phyloP scores from a whole-genome alignment of 2,888 invertebrate species.

The Ectemnius lituratus region DNA sequence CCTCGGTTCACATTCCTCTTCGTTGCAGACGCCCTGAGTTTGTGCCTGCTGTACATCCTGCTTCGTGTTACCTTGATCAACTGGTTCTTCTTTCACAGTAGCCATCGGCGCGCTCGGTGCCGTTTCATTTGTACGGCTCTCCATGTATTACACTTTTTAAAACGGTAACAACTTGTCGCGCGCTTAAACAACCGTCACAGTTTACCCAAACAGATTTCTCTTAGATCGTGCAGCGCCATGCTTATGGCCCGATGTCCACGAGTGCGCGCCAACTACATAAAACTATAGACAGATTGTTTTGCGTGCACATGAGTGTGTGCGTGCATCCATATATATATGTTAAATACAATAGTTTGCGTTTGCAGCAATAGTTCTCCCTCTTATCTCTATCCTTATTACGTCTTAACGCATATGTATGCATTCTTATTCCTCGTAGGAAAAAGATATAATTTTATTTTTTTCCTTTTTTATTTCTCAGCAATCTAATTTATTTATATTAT shows the following conservation, averaged over 20 bases:
- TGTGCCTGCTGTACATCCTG: slow-evolving; percentile 65
- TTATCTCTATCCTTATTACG: too few relatives aligned
- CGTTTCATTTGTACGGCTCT: slow-evolving; percentile 60
- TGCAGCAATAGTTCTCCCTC: too few relatives aligned
- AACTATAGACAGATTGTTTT: too few relatives aligned
- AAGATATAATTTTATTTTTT: too few relatives aligned
- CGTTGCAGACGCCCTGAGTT: slow-evolving; percentile 59
- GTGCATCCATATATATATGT: too few relatives aligned
- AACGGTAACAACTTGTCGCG: not conserved
- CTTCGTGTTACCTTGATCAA: slow-evolving; percentile 62
- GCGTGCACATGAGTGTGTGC: too few relatives aligned
- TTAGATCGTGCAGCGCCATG: slow-evolving; percentile 45
- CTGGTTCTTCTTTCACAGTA: slow-evolving; percentile 70
- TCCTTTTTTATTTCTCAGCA: too few relatives aligned
- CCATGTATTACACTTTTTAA: slow-evolving; percentile 51
- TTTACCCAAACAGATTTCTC: slow-evolving; percentile 39
- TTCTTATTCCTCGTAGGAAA: too few relatives aligned
- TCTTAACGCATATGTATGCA: too few relatives aligned
- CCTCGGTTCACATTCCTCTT: slow-evolving; percentile 68
- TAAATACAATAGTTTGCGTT: too few relatives aligned
- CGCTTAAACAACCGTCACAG: slow-evolving; percentile 33
- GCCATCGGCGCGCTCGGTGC: slow-evolving; percentile 59
- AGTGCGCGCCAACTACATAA: too few relatives aligned
- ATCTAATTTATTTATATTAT: too few relatives aligned
- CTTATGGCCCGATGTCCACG: not conserved